phyloP scores from a whole-genome alignment of 2,113 vertebrate species.

The Pteropus alecto region DNA sequence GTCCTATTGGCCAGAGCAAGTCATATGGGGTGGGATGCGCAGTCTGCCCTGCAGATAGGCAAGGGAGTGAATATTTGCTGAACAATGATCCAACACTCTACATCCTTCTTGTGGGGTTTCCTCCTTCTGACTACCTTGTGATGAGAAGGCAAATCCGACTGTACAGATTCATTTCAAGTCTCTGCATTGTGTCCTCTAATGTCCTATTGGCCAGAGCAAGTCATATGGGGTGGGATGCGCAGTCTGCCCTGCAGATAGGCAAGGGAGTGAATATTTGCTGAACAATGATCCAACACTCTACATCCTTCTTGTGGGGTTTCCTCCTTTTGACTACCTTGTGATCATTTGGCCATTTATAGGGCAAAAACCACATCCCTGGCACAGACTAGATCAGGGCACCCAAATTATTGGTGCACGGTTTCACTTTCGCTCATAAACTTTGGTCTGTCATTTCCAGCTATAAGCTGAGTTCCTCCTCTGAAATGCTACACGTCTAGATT shows the following conservation, averaged over 20 bases:
- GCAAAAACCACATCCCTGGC: background rate
- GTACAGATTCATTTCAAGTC: background rate
- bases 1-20: background rate
- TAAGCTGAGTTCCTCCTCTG: background rate
- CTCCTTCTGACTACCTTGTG: background rate
- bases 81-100: background rate
- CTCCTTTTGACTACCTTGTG: background rate
- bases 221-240: rapidly evolving
- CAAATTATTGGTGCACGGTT: background rate
- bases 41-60: background rate
- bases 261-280: background rate
- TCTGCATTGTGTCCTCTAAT: background rate
- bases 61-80: background rate
- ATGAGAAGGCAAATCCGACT: rapidly evolving
- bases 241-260: background rate
- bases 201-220: background rate
- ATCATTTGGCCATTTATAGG: background rate
- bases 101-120: background rate
- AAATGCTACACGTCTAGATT: background rate
- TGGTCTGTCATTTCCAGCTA: background rate
- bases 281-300: background rate
- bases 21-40: rapidly evolving
- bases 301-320: background rate
- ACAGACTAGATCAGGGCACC: no score
- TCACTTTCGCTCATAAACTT: background rate